phyloP scores from a whole-genome alignment of 2,113 vertebrate species.

The Chloroceryle aenea region DNA sequence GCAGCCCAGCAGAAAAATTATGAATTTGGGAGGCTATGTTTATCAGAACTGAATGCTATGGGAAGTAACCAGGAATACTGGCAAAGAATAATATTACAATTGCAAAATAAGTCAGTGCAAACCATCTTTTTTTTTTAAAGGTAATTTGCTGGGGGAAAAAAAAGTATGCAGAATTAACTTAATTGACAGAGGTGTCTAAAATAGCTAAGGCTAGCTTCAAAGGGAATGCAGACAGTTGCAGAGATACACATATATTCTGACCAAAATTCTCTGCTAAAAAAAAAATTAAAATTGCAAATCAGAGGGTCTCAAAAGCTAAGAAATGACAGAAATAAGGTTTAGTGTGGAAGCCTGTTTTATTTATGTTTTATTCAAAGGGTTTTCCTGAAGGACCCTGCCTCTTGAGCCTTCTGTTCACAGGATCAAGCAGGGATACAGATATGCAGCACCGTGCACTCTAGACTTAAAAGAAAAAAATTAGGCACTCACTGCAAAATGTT shows the following conservation, averaged over 20 bases:
- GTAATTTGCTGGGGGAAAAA: neutral
- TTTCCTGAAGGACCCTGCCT: neutral
- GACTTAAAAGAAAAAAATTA: neutral
- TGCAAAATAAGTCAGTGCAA: neutral
- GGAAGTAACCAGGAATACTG: neutral
- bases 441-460: neutral
- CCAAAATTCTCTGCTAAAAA: neutral
- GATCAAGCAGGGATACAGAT: neutral
- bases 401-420: neutral
- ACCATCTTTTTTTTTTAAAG: neutral
- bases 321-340: neutral
- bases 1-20: neutral
- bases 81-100: neutral
- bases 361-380: neutral
- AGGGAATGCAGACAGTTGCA: neutral
- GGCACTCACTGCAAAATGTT: neutral
- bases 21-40: neutral
- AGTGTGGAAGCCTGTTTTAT: neutral
- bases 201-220: neutral
- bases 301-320: neutral
- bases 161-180: neutral
- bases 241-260: neutral
- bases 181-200: neutral
- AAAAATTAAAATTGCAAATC: neutral
- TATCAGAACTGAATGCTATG: neutral